Evolutionary conservation across 2,797 vertebrate species (phyloP), one percentile per base, ranked within the genome.

Genomic region (Danionella dracula): DNA sequence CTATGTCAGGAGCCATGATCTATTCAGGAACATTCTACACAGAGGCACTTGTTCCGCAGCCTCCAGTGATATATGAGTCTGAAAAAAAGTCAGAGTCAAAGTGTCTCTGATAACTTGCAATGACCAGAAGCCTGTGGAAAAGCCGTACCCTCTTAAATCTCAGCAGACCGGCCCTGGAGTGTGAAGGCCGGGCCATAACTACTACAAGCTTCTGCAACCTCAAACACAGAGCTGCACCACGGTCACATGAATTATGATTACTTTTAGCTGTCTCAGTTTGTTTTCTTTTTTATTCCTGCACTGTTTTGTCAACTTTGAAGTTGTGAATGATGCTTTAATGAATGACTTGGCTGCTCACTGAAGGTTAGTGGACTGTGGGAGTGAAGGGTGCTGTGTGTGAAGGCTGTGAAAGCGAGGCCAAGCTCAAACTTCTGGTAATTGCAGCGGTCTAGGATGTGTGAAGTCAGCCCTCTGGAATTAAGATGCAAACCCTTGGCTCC

Each of bases 401-500:
- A 58, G 68, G 44, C 45, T 27, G 41, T 27, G 46, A 70, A 53
- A 37, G 27, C 13, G 23, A 66, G 66, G 46, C 62, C 29, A 38
- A 15, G 53, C 60, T 57, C 29, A 38, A 15, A 48, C 60, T 69
- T 55, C 67, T 60, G 68, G 75, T 61, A 67, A 72, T 67, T 41
- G 60, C 60, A 41, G 73, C 35, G 66, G 61, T 32, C 41, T 45
- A 58, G 55, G 35, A 54, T 32, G 49, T 46, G 60, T 50, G 54
- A 63, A 56, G 75, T 71, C 61, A 73, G 45, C 53, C 31, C 27
- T 62, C 50, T 75, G 67, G 72, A 68, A 66, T 27, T 55, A 46
- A 53, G 59, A 27, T 55, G 48, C 31, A 32, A 61, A 50, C 51
- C 9, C 45, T 50, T 19, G 34, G 13, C 64, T 64, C 27, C 51